Evolutionary conservation across 2,888 invertebrate genomes (phyloP).

Genomic region (Dastarcus helophoroides): DNA sequence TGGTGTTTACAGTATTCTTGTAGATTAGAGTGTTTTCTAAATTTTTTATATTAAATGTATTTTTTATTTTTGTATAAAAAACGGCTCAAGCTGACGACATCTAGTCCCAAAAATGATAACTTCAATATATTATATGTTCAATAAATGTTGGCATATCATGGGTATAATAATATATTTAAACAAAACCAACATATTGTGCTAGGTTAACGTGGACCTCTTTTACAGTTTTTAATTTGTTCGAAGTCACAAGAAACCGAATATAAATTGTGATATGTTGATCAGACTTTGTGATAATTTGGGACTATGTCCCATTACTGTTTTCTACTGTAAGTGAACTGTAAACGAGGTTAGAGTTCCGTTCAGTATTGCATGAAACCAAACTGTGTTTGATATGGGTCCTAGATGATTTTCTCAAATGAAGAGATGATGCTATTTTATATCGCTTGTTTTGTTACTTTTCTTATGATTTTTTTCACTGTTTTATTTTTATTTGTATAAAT

Average conservation of each 20-base stretch:
- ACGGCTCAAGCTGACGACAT: conserved; percentile 40
- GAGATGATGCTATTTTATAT: conserved; percentile 27
- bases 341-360: conserved; percentile 15
- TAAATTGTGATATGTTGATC: conserved; percentile 20
- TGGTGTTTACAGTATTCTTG: conserved; percentile 40
- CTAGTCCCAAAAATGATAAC: conserved; percentile 33
- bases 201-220: too few relatives aligned
- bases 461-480: conserved; percentile 37
- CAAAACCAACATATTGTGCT: too few relatives aligned
- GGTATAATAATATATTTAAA: too few relatives aligned
- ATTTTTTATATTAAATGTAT: conserved; percentile 38
- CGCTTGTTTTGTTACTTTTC: conserved; percentile 30
- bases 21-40: conserved; percentile 37
- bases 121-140: conserved; percentile 16
- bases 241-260: conserved; percentile 14
- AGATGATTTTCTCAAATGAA: conserved; percentile 30
- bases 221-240: too few relatives aligned
- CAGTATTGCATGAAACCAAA: conserved; percentile 30
- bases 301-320: conserved; percentile 11
- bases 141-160: conserved; percentile 36
- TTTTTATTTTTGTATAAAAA: conserved; percentile 39
- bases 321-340: background rate
- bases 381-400: conserved; percentile 26
- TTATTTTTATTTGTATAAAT: conserved; percentile 36
- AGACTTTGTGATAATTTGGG: conserved; percentile 21